Evolutionary conservation across 2,888 invertebrate genomes (phyloP), one percentile per base, ranked within the genome.

Genomic region (Tyria jacobaeae): DNA sequence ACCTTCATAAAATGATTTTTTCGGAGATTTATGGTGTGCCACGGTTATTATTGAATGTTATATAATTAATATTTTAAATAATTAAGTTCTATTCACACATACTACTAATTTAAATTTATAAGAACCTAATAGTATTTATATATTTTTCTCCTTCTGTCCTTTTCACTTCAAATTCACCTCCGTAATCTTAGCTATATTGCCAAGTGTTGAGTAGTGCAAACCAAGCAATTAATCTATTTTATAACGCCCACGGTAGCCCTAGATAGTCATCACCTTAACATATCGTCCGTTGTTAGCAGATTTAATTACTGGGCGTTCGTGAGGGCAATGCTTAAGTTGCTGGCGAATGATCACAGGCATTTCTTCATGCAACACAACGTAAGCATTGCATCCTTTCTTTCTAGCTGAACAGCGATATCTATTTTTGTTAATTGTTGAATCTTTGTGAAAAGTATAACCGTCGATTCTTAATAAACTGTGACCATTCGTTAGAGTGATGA

Each of bases 331-430:
- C n/a, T 49, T 34, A 6, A 55, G 49, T 17, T 60, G 48, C 17
- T 60, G 60, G 44, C 66, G 64, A 1, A 73, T 7, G 25, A 76
- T 59, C 0, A 1, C 41, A 3, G 41, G 61, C 1, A 25, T 62
- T 9, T 76, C 64, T 5, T 65, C 60, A 31, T 44, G 62, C 6
- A 75, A 62, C 7, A 69, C 59, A 1, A 76, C 72, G 12, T 62
- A 72, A 0, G 70, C 72, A 17, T 34, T 58, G 47, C 76, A 76
- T 27, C 48, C 66, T 44, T 54, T 66, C 14, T 58, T 55, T 27
- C 66, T 51, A 4, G 61, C 66, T 2, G 70, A 76, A 59, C 76
- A 76, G 9, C 76, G 60, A 66, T 69, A 75, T 12, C 71, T 58
- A 21, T 73, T 63, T 31, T 57, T 51, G 39, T 7, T 54, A 14